Conservation (phyloP, 2,888 invertebrate species). For the Dicycla oo region DNA sequence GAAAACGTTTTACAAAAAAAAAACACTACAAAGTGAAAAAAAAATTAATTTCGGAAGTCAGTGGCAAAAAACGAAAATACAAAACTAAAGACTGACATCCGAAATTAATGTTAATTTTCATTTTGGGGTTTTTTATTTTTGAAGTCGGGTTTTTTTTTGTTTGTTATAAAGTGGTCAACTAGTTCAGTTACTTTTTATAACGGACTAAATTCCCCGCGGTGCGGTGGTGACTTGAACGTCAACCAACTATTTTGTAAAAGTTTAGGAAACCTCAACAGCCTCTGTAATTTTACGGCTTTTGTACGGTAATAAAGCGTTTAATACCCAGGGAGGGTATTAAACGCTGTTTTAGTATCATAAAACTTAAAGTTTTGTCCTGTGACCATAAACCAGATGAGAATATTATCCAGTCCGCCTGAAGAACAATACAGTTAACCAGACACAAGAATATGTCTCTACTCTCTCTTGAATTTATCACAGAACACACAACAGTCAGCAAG, state of each 20-base stretch:
- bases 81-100: too few species aligned
- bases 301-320: conserved; percentile 23
- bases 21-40: too few species aligned
- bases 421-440: too few species aligned
- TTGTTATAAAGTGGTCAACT: too few species aligned
- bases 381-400: too few species aligned
- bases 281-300: conserved; percentile 11
- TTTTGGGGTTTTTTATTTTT: too few species aligned
- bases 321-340: conserved; percentile 11
- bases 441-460: too few species aligned
- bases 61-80: too few species aligned
- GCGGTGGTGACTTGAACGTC: background rate
- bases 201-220: background rate
- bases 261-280: background rate
- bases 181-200: background rate
- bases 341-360: conserved; percentile 8
- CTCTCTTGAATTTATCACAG: background rate
- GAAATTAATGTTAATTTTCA: too few species aligned
- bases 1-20: too few species aligned
- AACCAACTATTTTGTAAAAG: background rate
- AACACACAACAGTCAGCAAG: background rate
- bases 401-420: conserved; percentile 10
- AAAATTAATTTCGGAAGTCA: too few species aligned
- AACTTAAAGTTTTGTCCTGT: conserved; percentile 16
- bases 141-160: too few species aligned